Evolutionary conservation across 2,888 invertebrate species (phyloP).

Genomic region (Chloroclystis v-ata): DNA sequence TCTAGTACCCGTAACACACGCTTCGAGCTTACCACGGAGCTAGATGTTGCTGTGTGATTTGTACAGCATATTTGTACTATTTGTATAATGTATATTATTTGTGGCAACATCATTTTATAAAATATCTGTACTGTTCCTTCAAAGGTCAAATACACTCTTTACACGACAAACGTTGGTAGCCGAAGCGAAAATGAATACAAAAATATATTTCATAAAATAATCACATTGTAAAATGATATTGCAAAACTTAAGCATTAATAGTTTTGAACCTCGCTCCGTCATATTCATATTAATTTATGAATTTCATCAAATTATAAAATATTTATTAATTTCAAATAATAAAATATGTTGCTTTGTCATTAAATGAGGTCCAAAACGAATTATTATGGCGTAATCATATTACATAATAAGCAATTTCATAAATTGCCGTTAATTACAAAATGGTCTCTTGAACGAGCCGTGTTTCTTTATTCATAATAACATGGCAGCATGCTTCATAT

Average conservation of each 20-base stretch:
- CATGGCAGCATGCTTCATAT: not conserved
- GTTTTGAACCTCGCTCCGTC: not conserved
- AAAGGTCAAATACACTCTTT: no score
- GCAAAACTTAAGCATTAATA: conserved; percentile 14
- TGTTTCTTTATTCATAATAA: not conserved
- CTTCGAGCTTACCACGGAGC: no score
- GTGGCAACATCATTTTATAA: no score
- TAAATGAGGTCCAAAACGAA: not conserved
- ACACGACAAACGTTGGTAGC: conserved; percentile 12
- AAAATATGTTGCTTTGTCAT: no score
- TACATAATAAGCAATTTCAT: conserved; percentile 24
- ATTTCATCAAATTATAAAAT: no score
- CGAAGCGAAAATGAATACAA: conserved; percentile 57
- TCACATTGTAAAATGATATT: conserved; percentile 44
- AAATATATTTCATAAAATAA: conserved; percentile 55
- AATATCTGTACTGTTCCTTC: no score
- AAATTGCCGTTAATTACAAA: conserved; percentile 20
- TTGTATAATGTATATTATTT: no score
- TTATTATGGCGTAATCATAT: conserved; percentile 24
- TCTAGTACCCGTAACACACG: no score
- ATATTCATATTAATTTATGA: no score
- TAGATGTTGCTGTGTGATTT: no score
- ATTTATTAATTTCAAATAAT: no score
- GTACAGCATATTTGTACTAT: no score
- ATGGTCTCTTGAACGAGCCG: not conserved